A percentile compares a stretch with the other conserved stretches of the same genome.
Conservation (phyloP, 2,797 vertebrate species). For the Poeciliopsis presidionis region DNA sequence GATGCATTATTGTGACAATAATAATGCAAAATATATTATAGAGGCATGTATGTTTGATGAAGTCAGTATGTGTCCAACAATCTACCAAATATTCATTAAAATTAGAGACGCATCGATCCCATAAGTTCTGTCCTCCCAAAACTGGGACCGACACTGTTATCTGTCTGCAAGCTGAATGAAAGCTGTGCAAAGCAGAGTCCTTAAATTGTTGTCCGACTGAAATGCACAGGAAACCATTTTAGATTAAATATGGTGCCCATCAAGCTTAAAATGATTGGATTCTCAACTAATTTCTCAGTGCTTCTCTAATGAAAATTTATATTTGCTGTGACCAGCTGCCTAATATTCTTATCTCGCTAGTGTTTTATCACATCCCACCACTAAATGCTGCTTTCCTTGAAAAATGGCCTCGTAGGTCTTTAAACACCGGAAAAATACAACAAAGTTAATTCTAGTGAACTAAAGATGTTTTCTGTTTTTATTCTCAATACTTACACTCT, state of each 20-base stretch:
- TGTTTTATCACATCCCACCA: constrained; percentile 18
- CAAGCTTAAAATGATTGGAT: background rate
- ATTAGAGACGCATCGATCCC: background rate
- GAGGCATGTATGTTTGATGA: constrained; percentile 31
- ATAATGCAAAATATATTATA: constrained; percentile 21
- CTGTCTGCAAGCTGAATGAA: no score
- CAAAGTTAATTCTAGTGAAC: constrained; percentile 5
- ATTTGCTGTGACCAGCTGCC: constrained; percentile 50
- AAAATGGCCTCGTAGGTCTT: background rate
- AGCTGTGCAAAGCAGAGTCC: no score
- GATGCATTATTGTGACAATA: constrained; percentile 21
- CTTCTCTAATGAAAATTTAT: constrained; percentile 47
- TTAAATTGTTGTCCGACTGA: no score
- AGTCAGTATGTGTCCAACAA: constrained; percentile 48
- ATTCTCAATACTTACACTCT: constrained; percentile 56
- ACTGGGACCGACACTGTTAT: no score
- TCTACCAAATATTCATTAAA: constrained; percentile 70
- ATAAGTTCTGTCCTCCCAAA: background rate
- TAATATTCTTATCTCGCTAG: constrained; percentile 19
- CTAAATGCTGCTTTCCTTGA: constrained; percentile 22
- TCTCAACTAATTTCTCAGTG: background rate
- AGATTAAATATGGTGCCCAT: background rate
- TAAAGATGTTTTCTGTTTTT: constrained; percentile 31
- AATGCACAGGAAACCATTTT: no score
- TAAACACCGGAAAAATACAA: background rate